phyloP scores from a whole-genome alignment of 2,113 vertebrate species.

The Dicrurus megarhynchus region DNA sequence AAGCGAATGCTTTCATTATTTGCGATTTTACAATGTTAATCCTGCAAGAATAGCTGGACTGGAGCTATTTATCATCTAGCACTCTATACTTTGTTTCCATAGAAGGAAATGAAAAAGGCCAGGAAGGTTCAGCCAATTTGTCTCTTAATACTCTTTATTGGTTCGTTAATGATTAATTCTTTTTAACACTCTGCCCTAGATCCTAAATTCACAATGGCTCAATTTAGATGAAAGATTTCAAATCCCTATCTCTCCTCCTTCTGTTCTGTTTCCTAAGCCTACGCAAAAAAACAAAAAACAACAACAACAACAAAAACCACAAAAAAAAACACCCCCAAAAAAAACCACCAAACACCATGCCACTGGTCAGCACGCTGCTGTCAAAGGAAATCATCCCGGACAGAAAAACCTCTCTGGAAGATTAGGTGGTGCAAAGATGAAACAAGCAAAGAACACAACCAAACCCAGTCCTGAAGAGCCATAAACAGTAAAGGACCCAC shows the following conservation, averaged over 20 bases:
- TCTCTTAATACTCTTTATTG: slow-evolving; percentile 68
- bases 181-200: slow-evolving; percentile 51
- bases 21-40: background rate
- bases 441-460: background rate
- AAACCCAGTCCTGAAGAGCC: background rate
- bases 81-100: slow-evolving; percentile 24
- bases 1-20: slow-evolving; percentile 1
- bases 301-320: no score
- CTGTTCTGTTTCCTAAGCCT: background rate
- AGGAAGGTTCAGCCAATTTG: slow-evolving; percentile 63
- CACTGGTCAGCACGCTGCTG: background rate
- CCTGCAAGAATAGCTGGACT: background rate
- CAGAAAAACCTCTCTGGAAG: background rate
- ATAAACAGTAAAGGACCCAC: background rate
- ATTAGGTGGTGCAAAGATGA: background rate
- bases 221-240: slow-evolving; percentile 42
- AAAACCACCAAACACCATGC: background rate
- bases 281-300: background rate
- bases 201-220: slow-evolving; percentile 61
- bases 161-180: slow-evolving; percentile 70
- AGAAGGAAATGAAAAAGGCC: slow-evolving; percentile 48
- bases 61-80: slow-evolving; percentile 37
- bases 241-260: background rate
- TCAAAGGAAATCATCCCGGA: background rate
- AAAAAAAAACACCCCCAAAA: no score